Conservation (phyloP, 92 coral and sea anemone genomes). For the Zoanthus solanderi region DNA sequence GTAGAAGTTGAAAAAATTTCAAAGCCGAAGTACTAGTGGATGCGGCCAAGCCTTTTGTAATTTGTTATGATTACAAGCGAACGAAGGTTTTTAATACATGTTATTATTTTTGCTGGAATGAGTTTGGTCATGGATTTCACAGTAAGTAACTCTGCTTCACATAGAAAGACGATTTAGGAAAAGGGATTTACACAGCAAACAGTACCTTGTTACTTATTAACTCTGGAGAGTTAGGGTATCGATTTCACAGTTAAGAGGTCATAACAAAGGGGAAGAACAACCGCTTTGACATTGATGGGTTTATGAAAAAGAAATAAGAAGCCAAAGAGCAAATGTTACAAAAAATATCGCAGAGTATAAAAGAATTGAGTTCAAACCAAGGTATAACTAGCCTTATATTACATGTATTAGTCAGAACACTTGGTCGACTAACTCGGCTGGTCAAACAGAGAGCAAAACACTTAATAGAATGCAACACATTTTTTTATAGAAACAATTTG, state of each 20-base stretch:
- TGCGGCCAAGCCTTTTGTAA: too few species aligned
- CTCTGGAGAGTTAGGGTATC: too few species aligned
- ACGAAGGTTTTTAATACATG: too few species aligned
- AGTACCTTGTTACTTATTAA: too few species aligned
- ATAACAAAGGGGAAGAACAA: not conserved
- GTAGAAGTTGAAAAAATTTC: too few species aligned
- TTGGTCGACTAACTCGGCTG: not conserved
- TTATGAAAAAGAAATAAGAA: not conserved
- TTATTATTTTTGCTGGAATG: too few species aligned
- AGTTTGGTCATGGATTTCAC: not conserved
- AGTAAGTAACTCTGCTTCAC: not conserved
- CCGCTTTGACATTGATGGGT: not conserved
- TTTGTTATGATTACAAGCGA: too few species aligned
- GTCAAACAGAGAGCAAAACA: not conserved
- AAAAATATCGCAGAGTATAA: not conserved
- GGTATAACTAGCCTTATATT: not conserved
- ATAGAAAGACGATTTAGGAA: not conserved
- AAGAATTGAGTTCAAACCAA: conserved; percentile 6
- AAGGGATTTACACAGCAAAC: not conserved
- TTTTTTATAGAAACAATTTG: not conserved
- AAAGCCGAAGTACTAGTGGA: too few species aligned
- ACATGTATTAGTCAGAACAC: not conserved
- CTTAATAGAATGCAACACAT: not conserved
- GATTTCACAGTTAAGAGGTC: not conserved
- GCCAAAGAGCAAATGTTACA: not conserved